Conservation (phyloP, 2,113 vertebrate genomes). For the Poeciliopsis prolifica region DNA sequence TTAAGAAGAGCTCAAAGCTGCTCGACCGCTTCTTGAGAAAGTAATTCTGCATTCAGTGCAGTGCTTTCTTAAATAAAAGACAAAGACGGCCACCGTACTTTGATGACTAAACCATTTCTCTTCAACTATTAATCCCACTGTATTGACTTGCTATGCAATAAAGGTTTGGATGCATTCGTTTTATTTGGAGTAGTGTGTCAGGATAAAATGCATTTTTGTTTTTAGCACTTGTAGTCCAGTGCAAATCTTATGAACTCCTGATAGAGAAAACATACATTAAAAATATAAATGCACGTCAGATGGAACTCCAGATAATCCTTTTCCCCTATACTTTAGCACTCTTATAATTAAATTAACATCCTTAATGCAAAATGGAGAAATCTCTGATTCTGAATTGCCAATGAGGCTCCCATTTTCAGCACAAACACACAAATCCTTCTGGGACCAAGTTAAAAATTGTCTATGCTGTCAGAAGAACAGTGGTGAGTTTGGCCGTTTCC, state of each 20-base stretch:
- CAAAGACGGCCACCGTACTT: constrained; percentile 54
- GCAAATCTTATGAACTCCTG: constrained; percentile 9
- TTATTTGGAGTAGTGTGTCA: constrained; percentile 21
- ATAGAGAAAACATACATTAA: constrained; percentile 12
- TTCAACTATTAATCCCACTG: constrained; percentile 47
- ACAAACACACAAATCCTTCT: constrained; percentile 37
- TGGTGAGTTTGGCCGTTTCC: constrained; percentile 30
- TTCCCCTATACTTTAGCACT: not conserved
- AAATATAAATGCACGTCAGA: not conserved
- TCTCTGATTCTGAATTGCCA: constrained; percentile 15
- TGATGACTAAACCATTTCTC: constrained; percentile 64
- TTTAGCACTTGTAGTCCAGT: constrained; percentile 17
- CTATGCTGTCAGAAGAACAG: constrained; percentile 23
- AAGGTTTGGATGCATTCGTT: constrained; percentile 25
- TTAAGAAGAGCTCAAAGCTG: constrained; percentile 63
- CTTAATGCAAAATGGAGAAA: not conserved
- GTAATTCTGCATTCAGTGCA: constrained; percentile 44
- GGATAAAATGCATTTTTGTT: constrained; percentile 9
- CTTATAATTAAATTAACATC: constrained; percentile 30
- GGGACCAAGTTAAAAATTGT: constrained; percentile 37
- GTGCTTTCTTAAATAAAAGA: constrained; percentile 33
- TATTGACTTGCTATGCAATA: constrained; percentile 47
- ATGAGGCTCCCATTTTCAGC: constrained; percentile 10
- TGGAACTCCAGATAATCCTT: not conserved
- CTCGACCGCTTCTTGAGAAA: constrained; percentile 34